phyloP scores from a whole-genome alignment of 1,140 invertebrate genomes.

The Drosophila subpulchrella region DNA sequence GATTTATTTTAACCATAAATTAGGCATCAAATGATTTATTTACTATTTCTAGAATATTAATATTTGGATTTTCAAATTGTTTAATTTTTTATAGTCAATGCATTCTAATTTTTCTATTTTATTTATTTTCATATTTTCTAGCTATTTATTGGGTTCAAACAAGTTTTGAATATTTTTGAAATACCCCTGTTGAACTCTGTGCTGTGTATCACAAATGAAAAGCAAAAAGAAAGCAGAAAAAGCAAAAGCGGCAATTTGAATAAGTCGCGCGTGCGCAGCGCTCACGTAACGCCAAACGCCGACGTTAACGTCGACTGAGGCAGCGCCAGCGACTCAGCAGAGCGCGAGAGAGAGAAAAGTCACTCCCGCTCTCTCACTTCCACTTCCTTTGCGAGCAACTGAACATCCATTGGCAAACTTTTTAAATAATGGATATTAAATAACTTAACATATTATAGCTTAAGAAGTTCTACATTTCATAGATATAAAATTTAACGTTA shows the following conservation, averaged over 20 bases:
- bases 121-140: background rate
- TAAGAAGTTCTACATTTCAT: background rate
- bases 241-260: slow-evolving; percentile 59
- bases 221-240: slow-evolving; percentile 70
- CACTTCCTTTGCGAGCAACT: slow-evolving; percentile 4
- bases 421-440: background rate
- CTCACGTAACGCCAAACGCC: slow-evolving; percentile 65
- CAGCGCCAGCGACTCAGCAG: slow-evolving; percentile 14
- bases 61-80: too few species aligned
- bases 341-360: slow-evolving; percentile 36
- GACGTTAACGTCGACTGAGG: slow-evolving; percentile 13
- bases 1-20: too few species aligned
- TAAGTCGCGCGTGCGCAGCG: slow-evolving; percentile 64
- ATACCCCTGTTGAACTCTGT: background rate
- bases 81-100: too few species aligned
- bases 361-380: slow-evolving; percentile 18
- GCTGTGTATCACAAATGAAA: slow-evolving; percentile 25
- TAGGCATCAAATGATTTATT: too few species aligned
- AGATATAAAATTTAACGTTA: too few species aligned
- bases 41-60: too few species aligned
- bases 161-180: background rate
- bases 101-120: background rate
- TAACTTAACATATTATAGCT: too few species aligned
- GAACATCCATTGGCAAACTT: background rate
- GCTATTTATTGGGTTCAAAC: background rate